Base-by-base conservation (phyloP, 2,888 invertebrate species). In the Thereva nobilitata region DNA sequence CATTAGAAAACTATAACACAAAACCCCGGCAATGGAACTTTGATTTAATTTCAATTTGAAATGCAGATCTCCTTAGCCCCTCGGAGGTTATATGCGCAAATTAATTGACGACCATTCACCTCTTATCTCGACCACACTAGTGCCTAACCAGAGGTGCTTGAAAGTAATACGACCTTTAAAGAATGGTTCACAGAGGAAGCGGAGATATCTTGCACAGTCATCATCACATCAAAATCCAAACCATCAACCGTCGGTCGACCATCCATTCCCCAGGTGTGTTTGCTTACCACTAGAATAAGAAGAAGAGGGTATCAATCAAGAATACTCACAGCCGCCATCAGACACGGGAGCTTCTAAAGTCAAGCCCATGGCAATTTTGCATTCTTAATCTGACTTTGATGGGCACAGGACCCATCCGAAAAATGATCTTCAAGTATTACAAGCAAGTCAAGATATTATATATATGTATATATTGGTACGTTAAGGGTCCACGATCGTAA, bases 41-140 rank as follows among this genome's bases (percentile, higher is more conserved):
- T 50, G 50, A 61, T 61, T 61, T 61, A 61, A 61, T 61, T 61
- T 61, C 61, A 61, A 61, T 61, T 61, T 61, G 50, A 61, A 61
- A 61, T 61, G 61, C 61, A 61, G 50, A 61, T 61, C 61, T 44
- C 40, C 61, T 10, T 35, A 42, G 49, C 8, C 53, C 50, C 50
- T n/a, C 4, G 47, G 40, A 34, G 47, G 49, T 44, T 50, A 50
- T 61, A 61, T 61, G 61, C 61, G 61, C 61, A 50, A 61, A 61
- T 61, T 61, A 61, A 61, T 50, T 61, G 61, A 61, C 61, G 61
- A 61, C 50, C 61, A 38, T 61, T 61, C 61, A 61, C 61, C 61
- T 61, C 50, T 61, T 61, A 61, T 61, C 61, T 61, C 50, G 50
- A 50, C 50, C 50, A 41, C 41, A 12, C 23, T 45, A 50, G 61